Evolutionary conservation across 2,113 vertebrate genomes (phyloP).

Genomic region (Epinephelus lanceolatus): DNA sequence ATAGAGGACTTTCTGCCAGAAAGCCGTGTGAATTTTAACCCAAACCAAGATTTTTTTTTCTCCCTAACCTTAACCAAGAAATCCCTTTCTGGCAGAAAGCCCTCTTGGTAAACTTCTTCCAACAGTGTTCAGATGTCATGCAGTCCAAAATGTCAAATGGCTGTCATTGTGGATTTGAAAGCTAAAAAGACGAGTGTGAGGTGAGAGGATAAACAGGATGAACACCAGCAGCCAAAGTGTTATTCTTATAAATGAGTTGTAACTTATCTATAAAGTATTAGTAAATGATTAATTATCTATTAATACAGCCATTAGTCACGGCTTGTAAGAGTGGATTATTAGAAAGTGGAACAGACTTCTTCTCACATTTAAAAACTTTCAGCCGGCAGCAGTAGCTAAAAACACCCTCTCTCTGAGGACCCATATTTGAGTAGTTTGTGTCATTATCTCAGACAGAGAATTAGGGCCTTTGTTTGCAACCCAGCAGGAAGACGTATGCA

Average conservation of each 20-base stretch:
- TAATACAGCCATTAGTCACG: background rate
- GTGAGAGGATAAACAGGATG: background rate
- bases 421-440: constrained; percentile 44
- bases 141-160: background rate
- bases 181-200: background rate
- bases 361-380: constrained; percentile 22
- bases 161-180: background rate
- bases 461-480: constrained; percentile 63
- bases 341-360: background rate
- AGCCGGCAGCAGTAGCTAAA: constrained; percentile 23
- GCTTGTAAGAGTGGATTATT: background rate
- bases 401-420: constrained; percentile 23
- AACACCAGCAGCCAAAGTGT: background rate
- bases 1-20: no score
- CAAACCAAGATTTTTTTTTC: no score
- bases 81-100: no score
- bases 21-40: no score
- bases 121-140: background rate
- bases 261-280: background rate
- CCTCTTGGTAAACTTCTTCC: no score
- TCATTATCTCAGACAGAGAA: constrained; percentile 55
- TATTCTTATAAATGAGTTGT: background rate
- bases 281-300: background rate
- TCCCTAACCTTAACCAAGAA: no score
- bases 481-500: constrained; percentile 50